A percentile compares a stretch with the other conserved stretches of the same genome.
Conservation (phyloP, 2,888 invertebrate species). For the Tethea ocularis region DNA sequence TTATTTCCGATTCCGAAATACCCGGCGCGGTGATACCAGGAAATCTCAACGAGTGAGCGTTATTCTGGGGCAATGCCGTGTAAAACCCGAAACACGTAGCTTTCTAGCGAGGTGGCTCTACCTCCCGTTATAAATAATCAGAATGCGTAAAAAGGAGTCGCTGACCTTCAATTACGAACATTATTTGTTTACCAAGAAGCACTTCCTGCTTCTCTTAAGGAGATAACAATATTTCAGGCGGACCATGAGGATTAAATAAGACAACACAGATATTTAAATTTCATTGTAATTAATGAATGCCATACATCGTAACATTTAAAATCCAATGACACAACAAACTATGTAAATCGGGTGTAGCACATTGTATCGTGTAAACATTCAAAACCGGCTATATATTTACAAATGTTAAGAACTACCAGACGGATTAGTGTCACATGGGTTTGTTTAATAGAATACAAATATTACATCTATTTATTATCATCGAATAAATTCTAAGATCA, state of each 20-base stretch:
- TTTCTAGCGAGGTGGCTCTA: conserved; percentile 68
- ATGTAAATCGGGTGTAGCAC: conserved; percentile 36
- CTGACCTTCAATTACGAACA: conserved; percentile 65
- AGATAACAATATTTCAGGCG: conserved; percentile 16
- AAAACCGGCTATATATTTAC: conserved; percentile 41
- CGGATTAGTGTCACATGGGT: conserved; percentile 39
- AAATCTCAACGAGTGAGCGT: conserved; percentile 71
- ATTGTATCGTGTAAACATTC: conserved; percentile 35
- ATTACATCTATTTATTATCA: not conserved
- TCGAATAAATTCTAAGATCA: not conserved
- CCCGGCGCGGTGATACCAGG: conserved; percentile 71
- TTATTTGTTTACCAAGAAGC: conserved; percentile 48
- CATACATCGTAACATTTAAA: conserved; percentile 68
- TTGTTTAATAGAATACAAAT: conserved; percentile 15
- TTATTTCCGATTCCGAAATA: conserved; percentile 82
- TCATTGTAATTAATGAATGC: conserved; percentile 70
- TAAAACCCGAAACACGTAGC: conserved; percentile 75
- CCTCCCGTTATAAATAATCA: conserved; percentile 76
- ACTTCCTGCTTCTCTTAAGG: conserved; percentile 26
- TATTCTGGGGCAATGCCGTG: conserved; percentile 78
- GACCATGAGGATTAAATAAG: conserved; percentile 22
- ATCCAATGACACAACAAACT: conserved; percentile 61
- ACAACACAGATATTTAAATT: conserved; percentile 47
- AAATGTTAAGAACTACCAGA: conserved; percentile 35
- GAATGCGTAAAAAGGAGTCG: conserved; percentile 72